Base-by-base conservation (phyloP, 1,140 invertebrate genomes). In the Orius insidiosus region DNA sequence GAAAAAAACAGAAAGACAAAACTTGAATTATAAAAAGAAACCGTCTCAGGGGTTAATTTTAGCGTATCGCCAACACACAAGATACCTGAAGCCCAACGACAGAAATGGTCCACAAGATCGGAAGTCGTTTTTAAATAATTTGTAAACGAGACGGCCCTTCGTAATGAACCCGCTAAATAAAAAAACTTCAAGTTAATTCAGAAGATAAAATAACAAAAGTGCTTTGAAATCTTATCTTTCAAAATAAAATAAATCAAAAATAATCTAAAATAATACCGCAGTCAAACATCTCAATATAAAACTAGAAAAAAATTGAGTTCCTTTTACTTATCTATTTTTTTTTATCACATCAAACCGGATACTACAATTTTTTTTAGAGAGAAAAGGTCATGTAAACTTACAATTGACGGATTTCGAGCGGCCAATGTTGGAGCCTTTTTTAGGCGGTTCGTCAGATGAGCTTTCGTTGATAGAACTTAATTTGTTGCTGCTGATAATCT, bases 351-450 rank as follows among this genome's bases (percentile, higher is more conserved):
- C 24, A 24, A n/a, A n/a, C n/a, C n/a, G n/a, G n/a, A n/a, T n/a
- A n/a, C n/a, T n/a, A n/a, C n/a, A n/a, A n/a, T n/a, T n/a, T 24
- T 24, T 24, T 24, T 24, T 24, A 24, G 24, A 24, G 24, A 4
- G 24, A 24, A 24, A 24, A 24, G 24, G 24, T 24, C 24, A 24
- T 19, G 8, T 13, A 32, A 24, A 55, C 53, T 54, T 47, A 56
- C 53, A 45, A 42, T 55, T 56, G 13, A 56, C 48, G 15, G 55
- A 56, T 41, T 56, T 56, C 5, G 55, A 55, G 16, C 55, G 45
- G 5, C 47, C 46, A 41, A 56, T 55, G 13, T 40, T 49, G n/a
- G 48, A 30, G 3, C 40, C 47, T 41, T 50, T 50, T 16, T 51
- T 52, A 19, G 41, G 24, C 9, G 39, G 11, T 6, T 53, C 51